Conservation (phyloP, 2,888 invertebrate genomes). For the Lottia gigantea region DNA sequence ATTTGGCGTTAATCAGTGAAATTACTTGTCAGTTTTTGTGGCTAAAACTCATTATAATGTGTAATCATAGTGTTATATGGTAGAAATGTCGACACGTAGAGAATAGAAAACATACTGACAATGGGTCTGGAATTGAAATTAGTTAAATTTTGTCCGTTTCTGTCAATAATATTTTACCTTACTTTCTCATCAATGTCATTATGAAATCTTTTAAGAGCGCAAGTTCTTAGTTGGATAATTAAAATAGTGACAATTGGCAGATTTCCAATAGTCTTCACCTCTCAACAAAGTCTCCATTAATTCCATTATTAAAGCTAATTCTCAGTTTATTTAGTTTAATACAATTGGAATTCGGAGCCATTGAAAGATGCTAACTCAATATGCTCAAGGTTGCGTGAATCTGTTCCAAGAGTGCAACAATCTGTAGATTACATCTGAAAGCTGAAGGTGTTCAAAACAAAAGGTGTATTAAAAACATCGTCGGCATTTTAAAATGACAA, state of each 20-base stretch:
- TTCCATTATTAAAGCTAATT: too few relatives aligned
- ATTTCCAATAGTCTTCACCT: not conserved
- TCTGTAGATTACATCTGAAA: too few relatives aligned
- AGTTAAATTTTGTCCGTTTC: constrained; percentile 5
- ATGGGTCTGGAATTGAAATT: constrained; percentile 11
- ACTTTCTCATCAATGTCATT: constrained; percentile 8
- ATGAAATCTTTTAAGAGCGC: not conserved
- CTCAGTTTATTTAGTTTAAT: too few relatives aligned
- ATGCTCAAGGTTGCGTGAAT: too few relatives aligned
- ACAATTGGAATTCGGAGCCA: too few relatives aligned
- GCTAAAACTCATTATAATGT: constrained; percentile 8
- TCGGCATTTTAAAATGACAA: too few relatives aligned
- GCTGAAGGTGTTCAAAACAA: too few relatives aligned
- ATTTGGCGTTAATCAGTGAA: constrained; percentile 4
- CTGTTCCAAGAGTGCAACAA: too few relatives aligned
- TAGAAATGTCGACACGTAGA: not conserved
- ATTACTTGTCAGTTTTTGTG: constrained; percentile 11
- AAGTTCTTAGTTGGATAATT: not conserved
- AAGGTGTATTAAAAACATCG: too few relatives aligned
- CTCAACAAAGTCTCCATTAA: too few relatives aligned
- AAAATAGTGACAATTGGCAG: not conserved
- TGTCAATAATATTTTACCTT: constrained; percentile 11
- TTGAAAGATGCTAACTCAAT: too few relatives aligned
- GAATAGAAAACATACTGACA: constrained; percentile 8
- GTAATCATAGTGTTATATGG: constrained; percentile 2